A percentile compares a stretch with the other conserved stretches of the same genome.
Evolutionary conservation across 2,797 vertebrate species (phyloP).

Genomic region (Synaphobranchus kaupii): DNA sequence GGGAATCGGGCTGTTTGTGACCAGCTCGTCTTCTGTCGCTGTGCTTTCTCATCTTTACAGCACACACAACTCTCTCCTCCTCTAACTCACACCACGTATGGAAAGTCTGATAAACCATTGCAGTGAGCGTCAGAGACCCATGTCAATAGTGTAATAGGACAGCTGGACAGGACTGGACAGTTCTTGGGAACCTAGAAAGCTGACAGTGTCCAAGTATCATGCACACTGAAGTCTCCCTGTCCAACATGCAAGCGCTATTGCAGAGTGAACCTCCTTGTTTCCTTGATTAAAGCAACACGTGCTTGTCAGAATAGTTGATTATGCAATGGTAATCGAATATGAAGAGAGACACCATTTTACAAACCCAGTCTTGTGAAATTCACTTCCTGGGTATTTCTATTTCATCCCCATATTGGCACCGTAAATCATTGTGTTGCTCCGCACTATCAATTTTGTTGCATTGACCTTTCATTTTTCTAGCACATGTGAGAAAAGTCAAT

Average conservation of each 20-base stretch:
- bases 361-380: not conserved
- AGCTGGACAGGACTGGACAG: not conserved
- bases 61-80: constrained; percentile 30
- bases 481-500: not conserved
- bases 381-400: not conserved
- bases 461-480: not conserved
- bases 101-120: constrained; percentile 14
- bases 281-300: not conserved
- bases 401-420: not conserved
- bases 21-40: constrained; percentile 43
- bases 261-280: not conserved
- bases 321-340: not conserved
- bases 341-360: not conserved
- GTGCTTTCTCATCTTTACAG: constrained; percentile 47
- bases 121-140: constrained; percentile 36
- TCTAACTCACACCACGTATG: constrained; percentile 34
- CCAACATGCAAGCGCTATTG: not conserved
- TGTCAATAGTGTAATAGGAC: constrained; percentile 33
- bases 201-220: not conserved
- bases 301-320: not conserved
- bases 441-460: not conserved
- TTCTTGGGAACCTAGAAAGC: not conserved
- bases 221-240: not conserved
- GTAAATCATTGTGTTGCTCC: not conserved
- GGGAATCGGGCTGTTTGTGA: constrained; percentile 48